Base-by-base conservation (phyloP, 2,797 vertebrate species). In the Parotocinclus haroldoi region DNA sequence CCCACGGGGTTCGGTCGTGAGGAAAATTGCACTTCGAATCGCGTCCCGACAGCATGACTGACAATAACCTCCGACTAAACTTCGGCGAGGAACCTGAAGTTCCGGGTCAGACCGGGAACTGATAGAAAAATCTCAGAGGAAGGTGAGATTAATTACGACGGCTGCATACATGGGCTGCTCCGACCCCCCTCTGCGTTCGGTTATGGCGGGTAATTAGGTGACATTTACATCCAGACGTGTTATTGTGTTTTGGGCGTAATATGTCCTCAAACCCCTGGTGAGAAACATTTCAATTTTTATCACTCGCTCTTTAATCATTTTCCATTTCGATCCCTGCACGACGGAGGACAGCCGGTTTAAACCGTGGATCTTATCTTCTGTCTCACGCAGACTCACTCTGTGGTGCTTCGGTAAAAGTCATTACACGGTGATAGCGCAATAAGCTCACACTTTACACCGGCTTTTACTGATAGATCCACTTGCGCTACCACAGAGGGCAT, bases 1-100 rank as follows among this genome's bases (percentile, higher is more conserved):
- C 80, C 69, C 40, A 64, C 68, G 83, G 82, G 78, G 66, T 72
- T 71, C 1, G 1, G 75, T 69, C 74, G 54, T 17, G 57, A 69
- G 72, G 67, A 79, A 71, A 78, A 49, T 16, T 9, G 55, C 68
- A 42, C 6, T 45, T 50, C 37, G 14, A 45, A 63, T 58, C 57
- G 60, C 52, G 69, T 55, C 37, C 27, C 27, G 27, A 27, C 27
- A 5, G 27, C 53, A 13, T 62, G 63, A 68, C 59, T 53, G 60
- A 72, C 45, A 66, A 70, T 54, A 58, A 52, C 53, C 58, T 58
- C 53, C 13, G 14, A 49, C 9, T 36, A 51, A 12, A 64, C 40
- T 19, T 58, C 42, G 55, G 56, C 9, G 40, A 42, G 40, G 3
- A 42, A 9, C 40, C 40, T 42, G 2, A 9, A 42, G 8, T 9